A percentile compares a stretch with the other conserved stretches of the same genome.
Conservation (phyloP, 2,888 invertebrate species). For the Rhorus exstirpatorius region DNA sequence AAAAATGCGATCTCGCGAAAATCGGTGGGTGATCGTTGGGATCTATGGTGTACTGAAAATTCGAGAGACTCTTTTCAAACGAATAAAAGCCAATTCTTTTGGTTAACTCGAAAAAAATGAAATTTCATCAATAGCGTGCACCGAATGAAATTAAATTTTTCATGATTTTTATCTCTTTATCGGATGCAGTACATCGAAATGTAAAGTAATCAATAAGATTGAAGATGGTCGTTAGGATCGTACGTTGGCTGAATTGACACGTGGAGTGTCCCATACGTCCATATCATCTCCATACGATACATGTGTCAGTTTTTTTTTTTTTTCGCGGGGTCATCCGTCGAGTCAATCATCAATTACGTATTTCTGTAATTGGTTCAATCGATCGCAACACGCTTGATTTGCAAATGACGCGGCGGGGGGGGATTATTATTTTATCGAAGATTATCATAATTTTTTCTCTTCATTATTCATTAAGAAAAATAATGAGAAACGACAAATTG, state of each 20-base stretch:
- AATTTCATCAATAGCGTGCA: no score
- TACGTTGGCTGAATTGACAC: background rate
- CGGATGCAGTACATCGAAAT: background rate
- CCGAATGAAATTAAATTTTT: no score
- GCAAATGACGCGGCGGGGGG: background rate
- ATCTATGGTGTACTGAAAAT: no score
- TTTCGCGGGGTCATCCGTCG: constrained; percentile 1
- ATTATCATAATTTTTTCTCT: no score
- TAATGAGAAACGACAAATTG: background rate
- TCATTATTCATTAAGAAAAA: background rate
- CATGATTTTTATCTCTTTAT: no score
- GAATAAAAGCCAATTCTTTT: no score
- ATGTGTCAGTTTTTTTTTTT: constrained; percentile 6
- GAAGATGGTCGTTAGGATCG: background rate
- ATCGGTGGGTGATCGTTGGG: no score
- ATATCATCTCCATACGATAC: background rate
- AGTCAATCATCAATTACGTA: constrained; percentile 52
- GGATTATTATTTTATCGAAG: no score
- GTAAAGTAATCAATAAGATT: background rate
- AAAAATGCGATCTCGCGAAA: no score
- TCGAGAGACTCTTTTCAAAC: no score
- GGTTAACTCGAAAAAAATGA: no score
- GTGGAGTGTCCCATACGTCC: background rate
- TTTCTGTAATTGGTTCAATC: constrained; percentile 22
- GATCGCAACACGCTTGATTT: constrained; percentile 19